phyloP scores from a whole-genome alignment of 1,140 invertebrate species.

The Zaprionus africanus region DNA sequence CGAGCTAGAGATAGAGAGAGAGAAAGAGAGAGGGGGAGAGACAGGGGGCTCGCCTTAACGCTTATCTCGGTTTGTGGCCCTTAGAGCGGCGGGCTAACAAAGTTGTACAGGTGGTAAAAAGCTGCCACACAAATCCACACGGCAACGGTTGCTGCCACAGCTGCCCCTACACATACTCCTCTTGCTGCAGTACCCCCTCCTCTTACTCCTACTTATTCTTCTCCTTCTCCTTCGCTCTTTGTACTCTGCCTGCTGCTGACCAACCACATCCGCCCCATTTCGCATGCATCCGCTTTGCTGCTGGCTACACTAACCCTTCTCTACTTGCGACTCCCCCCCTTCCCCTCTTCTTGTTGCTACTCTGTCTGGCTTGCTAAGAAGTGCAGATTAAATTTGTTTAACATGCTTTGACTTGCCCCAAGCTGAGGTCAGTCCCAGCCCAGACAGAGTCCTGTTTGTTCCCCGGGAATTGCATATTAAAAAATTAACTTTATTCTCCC shows the following conservation, averaged over 20 bases:
- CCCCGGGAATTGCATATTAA: conserved; percentile 73
- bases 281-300: conserved; percentile 41
- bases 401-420: conserved; percentile 68
- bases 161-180: not conserved
- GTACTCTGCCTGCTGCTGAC: not conserved
- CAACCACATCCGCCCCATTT: conserved; percentile 43
- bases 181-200: not conserved
- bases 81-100: conserved; percentile 58
- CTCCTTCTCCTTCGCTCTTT: not conserved
- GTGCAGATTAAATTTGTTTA: conserved; percentile 82
- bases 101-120: conserved; percentile 41
- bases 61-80: conserved; percentile 41
- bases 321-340: not conserved
- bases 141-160: not conserved
- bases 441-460: not conserved
- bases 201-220: too few species aligned
- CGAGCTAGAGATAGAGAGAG: conserved; percentile 20
- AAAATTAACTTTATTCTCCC: conserved; percentile 73
- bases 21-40: not conserved
- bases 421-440: conserved; percentile 47
- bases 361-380: conserved; percentile 62
- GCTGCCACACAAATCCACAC: conserved; percentile 4
- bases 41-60: conserved; percentile 22
- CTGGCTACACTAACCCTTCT: not conserved
- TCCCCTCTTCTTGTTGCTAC: not conserved